A percentile compares a stretch with the other conserved stretches of the same genome.
Evolutionary conservation across 2,113 vertebrate species (phyloP).

Genomic region (Rana temporaria): DNA sequence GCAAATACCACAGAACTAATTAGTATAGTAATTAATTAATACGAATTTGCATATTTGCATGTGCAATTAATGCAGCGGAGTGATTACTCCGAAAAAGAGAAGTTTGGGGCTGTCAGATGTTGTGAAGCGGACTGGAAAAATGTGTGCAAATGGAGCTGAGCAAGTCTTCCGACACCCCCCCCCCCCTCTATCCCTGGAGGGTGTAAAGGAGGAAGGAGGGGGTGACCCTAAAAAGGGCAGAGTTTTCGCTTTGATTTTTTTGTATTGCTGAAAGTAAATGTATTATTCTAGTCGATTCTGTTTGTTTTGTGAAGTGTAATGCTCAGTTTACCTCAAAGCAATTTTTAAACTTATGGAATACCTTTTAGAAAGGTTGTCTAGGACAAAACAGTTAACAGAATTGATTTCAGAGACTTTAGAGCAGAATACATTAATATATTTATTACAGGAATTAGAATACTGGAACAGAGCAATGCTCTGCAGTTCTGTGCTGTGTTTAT

Average conservation of each 20-base stretch:
- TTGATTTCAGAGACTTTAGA: no score
- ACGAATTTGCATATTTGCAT: slow-evolving; percentile 99
- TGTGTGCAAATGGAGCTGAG: slow-evolving; percentile 75
- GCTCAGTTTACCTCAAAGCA: no score
- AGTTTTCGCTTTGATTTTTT: not conserved
- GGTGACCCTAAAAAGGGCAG: slow-evolving; percentile 4
- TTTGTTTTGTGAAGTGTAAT: no score
- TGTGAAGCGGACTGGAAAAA: slow-evolving; percentile 84
- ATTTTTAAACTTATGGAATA: no score
- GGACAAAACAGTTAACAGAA: no score
- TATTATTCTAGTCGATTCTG: no score
- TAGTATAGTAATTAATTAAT: slow-evolving; percentile 99
- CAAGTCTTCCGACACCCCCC: slow-evolving; percentile 53
- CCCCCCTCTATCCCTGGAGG: slow-evolving; percentile 7
- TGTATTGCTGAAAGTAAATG: no score
- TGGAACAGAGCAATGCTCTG: no score
- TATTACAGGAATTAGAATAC: no score
- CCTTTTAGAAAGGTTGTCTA: no score
- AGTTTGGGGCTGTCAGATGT: slow-evolving; percentile 85
- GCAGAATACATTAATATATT: no score
- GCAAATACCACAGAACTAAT: slow-evolving; percentile 99
- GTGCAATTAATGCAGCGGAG: slow-evolving; percentile 97
- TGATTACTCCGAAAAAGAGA: slow-evolving; percentile 95
- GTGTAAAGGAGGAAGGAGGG: slow-evolving; percentile 13
- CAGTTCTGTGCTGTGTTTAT: no score